These are phyloP conservation scores for Pipra filicauda DNA, from an alignment of 2,113 vertebrate genomes.

Conservation along the genomic window DNA sequence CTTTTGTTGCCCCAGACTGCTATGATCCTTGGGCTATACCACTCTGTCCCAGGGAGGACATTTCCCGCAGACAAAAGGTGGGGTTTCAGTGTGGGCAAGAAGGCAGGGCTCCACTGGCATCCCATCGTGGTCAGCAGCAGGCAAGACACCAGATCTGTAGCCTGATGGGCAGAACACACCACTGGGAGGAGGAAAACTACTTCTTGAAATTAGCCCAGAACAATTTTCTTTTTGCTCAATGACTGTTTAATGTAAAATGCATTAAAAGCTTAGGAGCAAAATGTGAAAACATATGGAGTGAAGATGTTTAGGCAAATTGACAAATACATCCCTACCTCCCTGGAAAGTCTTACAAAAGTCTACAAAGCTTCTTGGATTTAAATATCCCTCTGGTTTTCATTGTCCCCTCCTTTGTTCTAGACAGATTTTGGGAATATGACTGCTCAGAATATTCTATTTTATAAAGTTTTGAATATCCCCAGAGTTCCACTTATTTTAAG, in stretches of 20 bases:
- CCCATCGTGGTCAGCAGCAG: background rate
- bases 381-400: background rate
- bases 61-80: background rate
- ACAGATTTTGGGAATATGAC: background rate
- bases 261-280: constrained; percentile 46
- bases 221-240: background rate
- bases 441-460: background rate
- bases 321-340: background rate
- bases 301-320: constrained; percentile 30
- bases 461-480: constrained; percentile 8
- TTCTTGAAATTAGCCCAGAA: background rate
- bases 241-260: constrained; percentile 44
- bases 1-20: background rate
- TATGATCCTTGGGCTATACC: background rate
- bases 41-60: background rate
- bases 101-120: background rate
- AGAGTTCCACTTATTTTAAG: constrained; percentile 16
- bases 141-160: background rate
- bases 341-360: background rate
- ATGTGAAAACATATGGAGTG: constrained; percentile 34
- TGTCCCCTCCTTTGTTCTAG: background rate
- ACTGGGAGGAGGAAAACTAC: background rate
- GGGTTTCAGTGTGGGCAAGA: background rate
- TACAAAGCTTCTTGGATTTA: background rate
- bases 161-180: background rate